These are phyloP conservation scores for Coregonus ussuriensis DNA, from an alignment of 2,797 vertebrate species.

Conservation along the genomic window DNA sequence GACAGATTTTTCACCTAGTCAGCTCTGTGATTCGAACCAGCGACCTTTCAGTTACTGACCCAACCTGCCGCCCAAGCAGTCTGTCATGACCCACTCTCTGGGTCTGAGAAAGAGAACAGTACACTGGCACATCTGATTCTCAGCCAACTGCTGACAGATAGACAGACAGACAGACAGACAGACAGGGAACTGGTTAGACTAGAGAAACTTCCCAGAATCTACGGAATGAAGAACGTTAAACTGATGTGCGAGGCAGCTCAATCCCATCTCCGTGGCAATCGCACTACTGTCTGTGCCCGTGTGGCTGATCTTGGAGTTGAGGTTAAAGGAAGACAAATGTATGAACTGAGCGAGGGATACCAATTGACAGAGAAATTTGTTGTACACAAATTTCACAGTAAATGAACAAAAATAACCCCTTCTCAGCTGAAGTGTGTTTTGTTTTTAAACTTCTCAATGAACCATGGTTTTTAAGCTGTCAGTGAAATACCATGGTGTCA, in stretches of 20 bases:
- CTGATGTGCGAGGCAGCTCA: slow-evolving; percentile 36
- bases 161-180: too few relatives aligned
- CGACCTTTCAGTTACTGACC: too few relatives aligned
- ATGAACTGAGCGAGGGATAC: not conserved
- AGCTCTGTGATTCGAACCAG: too few relatives aligned
- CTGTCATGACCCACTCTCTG: not conserved
- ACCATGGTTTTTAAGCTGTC: not conserved
- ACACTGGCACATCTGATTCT: slow-evolving; percentile 45
- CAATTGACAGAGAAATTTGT: not conserved
- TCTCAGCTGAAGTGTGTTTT: too few relatives aligned
- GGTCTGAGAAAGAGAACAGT: slow-evolving; percentile 27
- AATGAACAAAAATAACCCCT: too few relatives aligned
- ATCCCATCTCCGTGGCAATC: slow-evolving; percentile 58
- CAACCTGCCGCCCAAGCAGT: not conserved
- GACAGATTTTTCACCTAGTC: too few relatives aligned
- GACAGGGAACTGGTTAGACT: slow-evolving; percentile 10
- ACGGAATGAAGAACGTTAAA: slow-evolving; percentile 55
- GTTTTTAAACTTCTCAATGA: not conserved
- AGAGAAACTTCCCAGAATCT: slow-evolving; percentile 45
- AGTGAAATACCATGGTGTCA: not conserved
- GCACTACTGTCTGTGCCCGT: slow-evolving; percentile 5
- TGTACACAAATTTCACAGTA: not conserved
- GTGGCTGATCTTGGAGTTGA: slow-evolving; percentile 39
- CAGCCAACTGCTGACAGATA: slow-evolving; percentile 19
- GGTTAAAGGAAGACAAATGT: not conserved